Conservation (phyloP, 2,888 invertebrate species). For the Aporophyla nigra region DNA sequence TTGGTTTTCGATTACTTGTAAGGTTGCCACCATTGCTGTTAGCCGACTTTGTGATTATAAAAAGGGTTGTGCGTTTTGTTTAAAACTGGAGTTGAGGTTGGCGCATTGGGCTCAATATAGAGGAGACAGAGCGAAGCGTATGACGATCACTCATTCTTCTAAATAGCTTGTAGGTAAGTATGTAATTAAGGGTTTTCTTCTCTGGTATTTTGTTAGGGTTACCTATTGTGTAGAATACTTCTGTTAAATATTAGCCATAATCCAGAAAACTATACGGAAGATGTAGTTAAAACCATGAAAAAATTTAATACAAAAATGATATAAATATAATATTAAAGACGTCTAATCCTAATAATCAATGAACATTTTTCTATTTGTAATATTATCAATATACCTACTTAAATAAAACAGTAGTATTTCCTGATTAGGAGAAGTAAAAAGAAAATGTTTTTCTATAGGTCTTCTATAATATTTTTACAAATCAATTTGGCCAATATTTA, state of each 20-base stretch:
- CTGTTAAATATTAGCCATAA: not conserved
- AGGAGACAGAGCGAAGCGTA: not conserved
- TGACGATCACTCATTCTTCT: not conserved
- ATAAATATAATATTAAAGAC: not conserved
- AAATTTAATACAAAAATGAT: not conserved
- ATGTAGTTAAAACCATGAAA: too few relatives aligned
- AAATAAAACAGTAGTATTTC: too few relatives aligned
- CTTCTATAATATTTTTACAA: not conserved
- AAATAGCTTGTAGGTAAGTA: not conserved
- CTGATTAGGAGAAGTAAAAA: too few relatives aligned
- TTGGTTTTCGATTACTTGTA: conserved; percentile 68
- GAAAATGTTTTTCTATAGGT: not conserved
- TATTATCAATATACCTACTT: not conserved
- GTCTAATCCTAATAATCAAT: not conserved
- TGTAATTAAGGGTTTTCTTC: not conserved
- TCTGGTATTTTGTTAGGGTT: not conserved
- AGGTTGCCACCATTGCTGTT: conserved; percentile 41
- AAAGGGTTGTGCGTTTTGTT: not conserved
- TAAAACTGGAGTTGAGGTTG: not conserved
- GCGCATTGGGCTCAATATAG: not conserved
- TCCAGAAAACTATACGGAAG: too few relatives aligned
- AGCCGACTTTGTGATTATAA: not conserved
- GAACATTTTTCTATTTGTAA: not conserved
- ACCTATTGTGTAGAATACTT: not conserved
- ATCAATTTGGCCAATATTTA: not conserved